Evolutionary conservation across 1,140 invertebrate species (phyloP), one percentile per base, ranked within the genome.

Genomic region (Macrocentrus cingulum): DNA sequence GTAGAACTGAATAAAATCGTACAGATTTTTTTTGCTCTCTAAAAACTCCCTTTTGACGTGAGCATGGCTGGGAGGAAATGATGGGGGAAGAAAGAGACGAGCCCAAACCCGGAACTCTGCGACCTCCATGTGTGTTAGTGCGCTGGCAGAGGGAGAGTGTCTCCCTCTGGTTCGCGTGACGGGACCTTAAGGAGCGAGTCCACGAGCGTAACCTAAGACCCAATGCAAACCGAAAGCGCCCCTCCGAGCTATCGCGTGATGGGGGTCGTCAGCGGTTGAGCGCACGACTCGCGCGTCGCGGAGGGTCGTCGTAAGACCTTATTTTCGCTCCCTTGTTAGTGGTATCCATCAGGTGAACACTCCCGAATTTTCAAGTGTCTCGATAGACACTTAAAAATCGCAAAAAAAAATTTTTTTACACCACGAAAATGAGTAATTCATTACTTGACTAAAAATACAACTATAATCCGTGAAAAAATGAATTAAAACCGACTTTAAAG

Each of bases 151-250:
- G 36, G 18, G 20, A 22, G 32, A 55, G 64, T 56, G 51, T 61
- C 37, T 61, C 42, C 57, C 29, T 55, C 48, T n/a, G n/a, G 54
- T 60, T 55, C 55, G 60, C 63, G 61, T 66, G 64, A 67, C 65
- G 59, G 58, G 46, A 59, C 57, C 61, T 66, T 61, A 62, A 68
- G 61, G 60, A 52, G 18, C 59, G 56, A 57, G 62, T 51, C 46
- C 62, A 61, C 56, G 60, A 59, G 60, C 44, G 62, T 58, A 60
- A 63, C 58, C 62, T 58, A 60, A 63, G 62, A 60, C 51, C 62
- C 51, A 48, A 34, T 44, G 20, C 36, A 59, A 51, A 50, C 15
- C 20, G 18, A 11, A 25, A 16, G 16, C 56, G 36, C 48, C 25
- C 22, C 19, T 23, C 41, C 23, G 37, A 49, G 39, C 48, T 23